Percentiles rank a stretch among this genome's conserved stretches.
phyloP scores from a whole-genome alignment of 2,888 invertebrate genomes.

The Yponomeuta cagnagella region DNA sequence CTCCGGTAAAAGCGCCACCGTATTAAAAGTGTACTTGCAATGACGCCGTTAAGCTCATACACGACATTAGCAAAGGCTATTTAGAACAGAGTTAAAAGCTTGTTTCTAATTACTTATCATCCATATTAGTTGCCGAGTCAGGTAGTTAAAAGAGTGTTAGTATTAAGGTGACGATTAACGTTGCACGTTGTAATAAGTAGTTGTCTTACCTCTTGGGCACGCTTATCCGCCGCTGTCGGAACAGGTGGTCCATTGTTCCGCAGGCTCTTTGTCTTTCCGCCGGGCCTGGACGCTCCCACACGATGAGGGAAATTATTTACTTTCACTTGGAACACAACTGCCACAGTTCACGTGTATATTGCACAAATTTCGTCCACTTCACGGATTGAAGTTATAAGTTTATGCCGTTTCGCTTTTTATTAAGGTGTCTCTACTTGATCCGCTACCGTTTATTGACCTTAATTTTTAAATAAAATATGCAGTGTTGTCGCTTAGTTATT shows the following conservation, averaged over 20 bases:
- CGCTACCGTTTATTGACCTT: constrained; percentile 6
- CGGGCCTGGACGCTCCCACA: constrained; percentile 50
- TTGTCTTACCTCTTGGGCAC: constrained; percentile 61
- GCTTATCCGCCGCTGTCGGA: constrained; percentile 67
- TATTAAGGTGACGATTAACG: background rate
- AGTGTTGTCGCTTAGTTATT: constrained; percentile 5
- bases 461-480: background rate
- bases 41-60: background rate
- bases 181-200: background rate
- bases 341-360: constrained; percentile 19
- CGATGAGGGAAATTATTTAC: constrained; percentile 50
- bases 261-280: constrained; percentile 41
- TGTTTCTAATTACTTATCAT: constrained; percentile 6
- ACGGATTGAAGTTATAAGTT: background rate
- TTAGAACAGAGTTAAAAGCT: background rate
- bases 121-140: background rate
- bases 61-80: constrained; percentile 1
- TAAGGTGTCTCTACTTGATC: background rate
- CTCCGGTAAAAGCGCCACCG: background rate
- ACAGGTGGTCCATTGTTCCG: constrained; percentile 69
- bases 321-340: constrained; percentile 49
- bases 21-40: background rate
- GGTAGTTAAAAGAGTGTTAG: background rate
- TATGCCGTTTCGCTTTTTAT: constrained; percentile 1
- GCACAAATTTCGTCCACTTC: constrained; percentile 13